phyloP scores from a whole-genome alignment of 2,888 invertebrate species.

The Xylocampa areola region DNA sequence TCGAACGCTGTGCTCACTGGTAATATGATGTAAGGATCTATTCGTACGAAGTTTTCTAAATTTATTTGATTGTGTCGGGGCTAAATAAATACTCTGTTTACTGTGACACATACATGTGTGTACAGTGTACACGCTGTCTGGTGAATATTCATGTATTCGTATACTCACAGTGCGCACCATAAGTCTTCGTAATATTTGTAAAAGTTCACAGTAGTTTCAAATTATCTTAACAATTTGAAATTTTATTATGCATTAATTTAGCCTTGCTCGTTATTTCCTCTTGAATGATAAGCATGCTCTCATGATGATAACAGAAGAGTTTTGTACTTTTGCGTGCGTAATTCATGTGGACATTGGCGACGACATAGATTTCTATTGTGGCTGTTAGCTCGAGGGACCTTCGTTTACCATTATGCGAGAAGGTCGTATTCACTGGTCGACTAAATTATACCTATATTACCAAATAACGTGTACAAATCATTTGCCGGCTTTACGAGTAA shows the following conservation, averaged over 20 bases:
- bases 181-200: neutral
- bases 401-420: slow-evolving; percentile 73
- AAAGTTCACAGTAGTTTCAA: neutral
- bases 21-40: slow-evolving; percentile 17
- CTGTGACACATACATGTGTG: neutral
- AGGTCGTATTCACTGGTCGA: slow-evolving; percentile 69
- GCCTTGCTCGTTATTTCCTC: slow-evolving; percentile 32
- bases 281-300: slow-evolving; percentile 42
- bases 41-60: neutral
- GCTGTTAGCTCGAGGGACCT: slow-evolving; percentile 65
- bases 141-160: neutral
- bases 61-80: neutral
- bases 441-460: slow-evolving; percentile 57
- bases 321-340: slow-evolving; percentile 16
- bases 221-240: slow-evolving; percentile 12
- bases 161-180: neutral
- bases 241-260: slow-evolving; percentile 7
- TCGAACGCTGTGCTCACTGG: slow-evolving; percentile 25
- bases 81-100: neutral
- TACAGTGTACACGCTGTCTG: neutral
- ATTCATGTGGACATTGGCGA: slow-evolving; percentile 32
- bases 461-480: slow-evolving; percentile 52
- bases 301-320: slow-evolving; percentile 43
- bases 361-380: slow-evolving; percentile 56
- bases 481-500: slow-evolving; percentile 43